phyloP scores from a whole-genome alignment of 2,113 vertebrate genomes.

The Rousettus leschenaultii region DNA sequence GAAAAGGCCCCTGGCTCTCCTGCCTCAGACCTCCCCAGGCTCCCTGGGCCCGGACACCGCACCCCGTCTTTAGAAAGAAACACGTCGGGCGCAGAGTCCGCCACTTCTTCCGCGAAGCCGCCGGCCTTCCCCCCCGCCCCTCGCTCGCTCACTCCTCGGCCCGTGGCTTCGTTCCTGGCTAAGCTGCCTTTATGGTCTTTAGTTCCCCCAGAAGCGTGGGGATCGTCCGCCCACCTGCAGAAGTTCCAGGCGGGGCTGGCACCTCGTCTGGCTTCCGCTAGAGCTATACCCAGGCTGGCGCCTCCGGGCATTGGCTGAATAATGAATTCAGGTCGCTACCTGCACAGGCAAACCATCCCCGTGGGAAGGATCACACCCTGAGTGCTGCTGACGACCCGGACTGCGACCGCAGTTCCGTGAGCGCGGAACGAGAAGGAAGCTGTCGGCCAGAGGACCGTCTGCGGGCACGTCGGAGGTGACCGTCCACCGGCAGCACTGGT shows the following conservation, averaged over 20 bases:
- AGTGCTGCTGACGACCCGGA: no score
- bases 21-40: not conserved
- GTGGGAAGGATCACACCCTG: not conserved
- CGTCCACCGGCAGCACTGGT: fast-evolving
- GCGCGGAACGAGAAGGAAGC: fast-evolving
- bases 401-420: not conserved
- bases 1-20: not conserved
- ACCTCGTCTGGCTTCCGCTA: not conserved
- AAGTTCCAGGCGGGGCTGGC: no score
- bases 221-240: not conserved
- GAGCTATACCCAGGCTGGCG: not conserved
- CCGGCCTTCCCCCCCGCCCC: no score
- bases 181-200: not conserved
- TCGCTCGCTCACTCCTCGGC: not conserved
- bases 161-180: not conserved
- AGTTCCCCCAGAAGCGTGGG: not conserved
- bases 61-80: not conserved
- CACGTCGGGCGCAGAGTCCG: not conserved
- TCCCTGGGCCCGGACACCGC: not conserved
- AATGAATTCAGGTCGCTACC: not conserved
- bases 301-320: not conserved
- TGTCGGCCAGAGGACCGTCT: fast-evolving
- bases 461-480: fast-evolving
- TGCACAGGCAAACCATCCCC: no score
- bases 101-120: not conserved